Percentiles rank a stretch among this genome's conserved stretches.
These are phyloP conservation scores for Tetropium fuscum DNA, from an alignment of 2,888 invertebrate species.

Conservation along the genomic window DNA sequence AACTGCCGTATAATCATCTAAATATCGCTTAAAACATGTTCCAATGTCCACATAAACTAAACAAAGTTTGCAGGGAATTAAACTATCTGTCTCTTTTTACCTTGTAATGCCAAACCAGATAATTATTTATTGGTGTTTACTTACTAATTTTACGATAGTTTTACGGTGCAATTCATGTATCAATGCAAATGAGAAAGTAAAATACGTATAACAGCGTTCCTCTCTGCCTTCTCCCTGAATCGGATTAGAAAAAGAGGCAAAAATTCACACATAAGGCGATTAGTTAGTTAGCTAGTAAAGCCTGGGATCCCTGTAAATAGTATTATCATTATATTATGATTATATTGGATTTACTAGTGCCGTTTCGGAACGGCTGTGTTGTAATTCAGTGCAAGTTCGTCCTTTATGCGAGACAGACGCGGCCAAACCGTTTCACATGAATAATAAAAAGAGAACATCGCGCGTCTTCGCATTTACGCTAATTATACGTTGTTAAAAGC, in stretches of 20 bases:
- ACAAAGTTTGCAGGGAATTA: background rate
- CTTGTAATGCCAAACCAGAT: background rate
- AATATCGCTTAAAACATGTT: too few relatives aligned
- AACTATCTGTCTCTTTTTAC: background rate
- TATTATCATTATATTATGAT: slow-evolving; percentile 68
- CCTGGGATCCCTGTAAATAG: slow-evolving; percentile 66
- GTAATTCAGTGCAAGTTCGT: slow-evolving; percentile 61
- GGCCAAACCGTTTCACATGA: slow-evolving; percentile 41
- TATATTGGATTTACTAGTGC: slow-evolving; percentile 66
- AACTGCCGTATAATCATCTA: too few relatives aligned
- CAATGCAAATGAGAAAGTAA: slow-evolving; percentile 13
- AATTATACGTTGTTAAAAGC: slow-evolving; percentile 35
- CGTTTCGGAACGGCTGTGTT: slow-evolving; percentile 58
- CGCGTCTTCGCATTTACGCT: slow-evolving; percentile 13
- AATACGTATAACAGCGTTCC: slow-evolving; percentile 16
- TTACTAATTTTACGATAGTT: slow-evolving; percentile 29
- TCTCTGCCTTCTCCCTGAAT: slow-evolving; percentile 43
- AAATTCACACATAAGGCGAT: slow-evolving; percentile 67
- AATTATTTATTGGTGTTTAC: slow-evolving; percentile 32
- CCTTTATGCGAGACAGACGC: slow-evolving; percentile 52
- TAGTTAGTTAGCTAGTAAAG: slow-evolving; percentile 64
- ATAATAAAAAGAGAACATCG: slow-evolving; percentile 20
- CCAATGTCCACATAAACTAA: slow-evolving; percentile 12
- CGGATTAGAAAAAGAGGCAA: slow-evolving; percentile 66
- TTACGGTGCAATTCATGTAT: slow-evolving; percentile 20